Percentiles rank a stretch among this genome's conserved stretches.
Conservation (phyloP, 2,113 vertebrate genomes). For the Clarias macrocephalus region DNA sequence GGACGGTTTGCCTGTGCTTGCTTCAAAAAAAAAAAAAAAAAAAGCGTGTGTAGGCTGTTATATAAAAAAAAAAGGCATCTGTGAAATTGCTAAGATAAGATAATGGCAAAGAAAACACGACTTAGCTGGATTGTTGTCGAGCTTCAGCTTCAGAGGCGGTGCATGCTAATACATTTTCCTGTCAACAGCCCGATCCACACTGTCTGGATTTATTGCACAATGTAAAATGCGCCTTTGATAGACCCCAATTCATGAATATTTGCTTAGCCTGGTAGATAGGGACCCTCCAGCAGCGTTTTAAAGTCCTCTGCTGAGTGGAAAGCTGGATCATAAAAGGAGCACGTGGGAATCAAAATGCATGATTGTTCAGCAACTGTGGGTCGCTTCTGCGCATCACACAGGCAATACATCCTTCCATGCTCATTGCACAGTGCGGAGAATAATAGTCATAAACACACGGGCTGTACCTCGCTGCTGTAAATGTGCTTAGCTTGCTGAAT, state of each 20-base stretch:
- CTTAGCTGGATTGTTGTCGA: neutral
- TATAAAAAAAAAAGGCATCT: neutral
- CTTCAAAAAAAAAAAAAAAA: neutral
- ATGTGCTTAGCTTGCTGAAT: conserved; percentile 47
- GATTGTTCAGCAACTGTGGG: conserved; percentile 2
- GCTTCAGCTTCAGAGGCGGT: neutral
- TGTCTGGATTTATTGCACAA: conserved; percentile 21
- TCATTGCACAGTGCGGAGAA: neutral
- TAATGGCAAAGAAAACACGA: conserved; percentile 10
- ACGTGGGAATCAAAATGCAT: conserved; percentile 39
- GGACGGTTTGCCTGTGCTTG: neutral
- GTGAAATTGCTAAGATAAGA: conserved; percentile 2
- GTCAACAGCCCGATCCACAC: conserved; percentile 17
- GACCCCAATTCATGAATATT: conserved; percentile 44
- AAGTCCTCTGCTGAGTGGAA: conserved; percentile 60
- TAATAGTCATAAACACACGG: neutral
- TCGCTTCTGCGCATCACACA: neutral
- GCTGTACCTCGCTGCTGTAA: conserved; percentile 44
- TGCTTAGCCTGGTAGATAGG: conserved; percentile 27
- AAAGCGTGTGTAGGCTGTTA: neutral
- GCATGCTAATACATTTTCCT: conserved; percentile 4
- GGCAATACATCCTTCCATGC: neutral
- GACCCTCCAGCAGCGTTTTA: conserved; percentile 33
- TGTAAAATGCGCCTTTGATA: conserved; percentile 25
- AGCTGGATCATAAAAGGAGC: conserved; percentile 59